Evolutionary conservation across 2,888 invertebrate genomes (phyloP).

Genomic region (Sialis lutaria): DNA sequence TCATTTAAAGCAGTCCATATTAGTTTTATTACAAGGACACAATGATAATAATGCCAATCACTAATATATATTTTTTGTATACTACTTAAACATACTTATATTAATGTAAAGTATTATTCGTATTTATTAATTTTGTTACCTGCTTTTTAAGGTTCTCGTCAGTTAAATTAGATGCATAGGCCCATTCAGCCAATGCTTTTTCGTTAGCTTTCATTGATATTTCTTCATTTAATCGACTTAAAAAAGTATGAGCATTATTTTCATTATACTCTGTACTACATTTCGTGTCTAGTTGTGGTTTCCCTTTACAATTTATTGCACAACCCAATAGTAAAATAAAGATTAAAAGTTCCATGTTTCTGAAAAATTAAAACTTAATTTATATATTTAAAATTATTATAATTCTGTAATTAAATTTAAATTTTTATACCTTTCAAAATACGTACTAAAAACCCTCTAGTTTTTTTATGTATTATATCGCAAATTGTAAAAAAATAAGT

Average conservation of each 20-base stretch:
- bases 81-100: not conserved
- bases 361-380: not conserved
- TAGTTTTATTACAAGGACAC: too few relatives aligned
- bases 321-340: not conserved
- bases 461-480: too few relatives aligned
- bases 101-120: not conserved
- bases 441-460: too few relatives aligned
- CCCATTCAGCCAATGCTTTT: slow-evolving; percentile 49
- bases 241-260: slow-evolving; percentile 41
- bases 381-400: too few relatives aligned
- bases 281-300: not conserved
- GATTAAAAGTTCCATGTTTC: not conserved
- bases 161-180: slow-evolving; percentile 59
- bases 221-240: slow-evolving; percentile 41
- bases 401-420: too few relatives aligned
- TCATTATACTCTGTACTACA: slow-evolving; percentile 28
- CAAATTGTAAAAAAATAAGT: too few relatives aligned
- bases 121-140: slow-evolving; percentile 17
- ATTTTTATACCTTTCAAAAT: too few relatives aligned
- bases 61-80: not conserved
- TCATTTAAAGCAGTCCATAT: too few relatives aligned
- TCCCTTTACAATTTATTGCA: not conserved
- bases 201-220: slow-evolving; percentile 38
- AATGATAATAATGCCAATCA: not conserved
- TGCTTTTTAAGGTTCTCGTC: slow-evolving; percentile 44